Base-by-base conservation (phyloP, 1,140 invertebrate genomes). In the Rhagoletis zephyria region DNA sequence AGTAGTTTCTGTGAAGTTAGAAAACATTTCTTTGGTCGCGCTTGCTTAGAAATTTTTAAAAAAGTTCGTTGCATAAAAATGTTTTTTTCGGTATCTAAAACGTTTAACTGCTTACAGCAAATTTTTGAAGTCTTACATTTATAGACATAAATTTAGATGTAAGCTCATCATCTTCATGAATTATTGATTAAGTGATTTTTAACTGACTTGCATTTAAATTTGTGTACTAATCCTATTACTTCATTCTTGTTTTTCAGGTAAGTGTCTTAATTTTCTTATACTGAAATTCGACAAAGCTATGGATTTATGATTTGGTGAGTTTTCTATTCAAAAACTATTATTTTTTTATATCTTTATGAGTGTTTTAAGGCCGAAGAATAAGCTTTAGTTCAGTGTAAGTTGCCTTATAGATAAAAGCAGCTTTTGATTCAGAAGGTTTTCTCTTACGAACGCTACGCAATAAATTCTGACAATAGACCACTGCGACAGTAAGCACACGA, bases 131-230 rank as follows among this genome's bases (percentile, higher is more conserved):
- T 74, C 10, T 45, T 74, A 48, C 45, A 40, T 74, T 48, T 74
- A 74, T 48, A 10, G 19, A 19, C 64, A 4, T 67, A 9, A 42
- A 40, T 7, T 40, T 67, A 5, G 10, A 48, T 48, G 45, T 45
- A 45, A 48, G 40, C 16, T 16, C 16, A 45, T 74, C 67, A n/a
- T n/a, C 5, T 14, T n/a, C 10, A 74, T 74, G 45, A 74, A 74
- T 74, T 74, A 74, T 74, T 48, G 40, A 74, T 74, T 74, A 74
- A 45, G 14, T 48, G 12, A n/a, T 48, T 74, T 48, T 74, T 30
- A 67, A 67, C 3, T 3, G 64, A 40, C 64, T 67, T 67, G 30
- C 12, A 10, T 67, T 74, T 48, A 16, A 74, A 14, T 74, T 48
- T 48, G 30, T 30, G 6, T 48, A 45, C 42, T 45, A 74, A 45